Percentiles rank a stretch among this genome's conserved stretches.
Conservation (phyloP, 2,888 invertebrate genomes). For the Volucella inflata region DNA sequence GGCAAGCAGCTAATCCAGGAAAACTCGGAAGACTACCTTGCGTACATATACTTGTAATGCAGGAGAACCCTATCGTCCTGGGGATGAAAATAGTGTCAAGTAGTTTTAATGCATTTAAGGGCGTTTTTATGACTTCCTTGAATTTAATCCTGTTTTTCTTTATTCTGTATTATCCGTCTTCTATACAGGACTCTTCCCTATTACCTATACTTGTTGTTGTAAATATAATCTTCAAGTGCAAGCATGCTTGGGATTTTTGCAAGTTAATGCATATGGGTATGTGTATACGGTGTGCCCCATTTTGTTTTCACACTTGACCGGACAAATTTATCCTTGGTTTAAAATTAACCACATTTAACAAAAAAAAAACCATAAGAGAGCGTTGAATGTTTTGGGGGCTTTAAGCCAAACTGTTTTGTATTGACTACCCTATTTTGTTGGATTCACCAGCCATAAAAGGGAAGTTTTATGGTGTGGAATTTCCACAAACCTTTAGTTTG, state of each 20-base stretch:
- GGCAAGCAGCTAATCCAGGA: slow-evolving; percentile 46
- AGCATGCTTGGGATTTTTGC: slow-evolving; percentile 50
- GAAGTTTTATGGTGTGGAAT: slow-evolving; percentile 62
- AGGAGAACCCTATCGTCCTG: slow-evolving; percentile 49
- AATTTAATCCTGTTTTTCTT: slow-evolving; percentile 49
- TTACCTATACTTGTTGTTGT: slow-evolving; percentile 18
- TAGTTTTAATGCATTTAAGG: slow-evolving; percentile 66
- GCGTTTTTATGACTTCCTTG: slow-evolving; percentile 72
- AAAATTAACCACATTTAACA: slow-evolving; percentile 53
- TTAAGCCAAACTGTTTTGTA: slow-evolving; percentile 54
- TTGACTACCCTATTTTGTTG: not conserved
- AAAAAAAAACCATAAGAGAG: slow-evolving; percentile 17
- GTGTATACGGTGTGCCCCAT: not conserved
- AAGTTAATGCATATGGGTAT: slow-evolving; percentile 44
- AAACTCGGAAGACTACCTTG: slow-evolving; percentile 49
- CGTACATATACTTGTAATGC: slow-evolving; percentile 9
- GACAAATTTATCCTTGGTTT: slow-evolving; percentile 68
- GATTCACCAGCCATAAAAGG: slow-evolving; percentile 5
- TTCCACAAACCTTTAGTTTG: not conserved
- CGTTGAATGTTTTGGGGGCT: slow-evolving; percentile 21
- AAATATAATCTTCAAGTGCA: slow-evolving; percentile 70
- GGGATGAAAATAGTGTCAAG: slow-evolving; percentile 67
- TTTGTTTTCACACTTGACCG: slow-evolving; percentile 61
- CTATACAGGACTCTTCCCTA: slow-evolving; percentile 45
- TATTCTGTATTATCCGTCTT: slow-evolving; percentile 28